Base-by-base conservation (phyloP, 2,797 vertebrate species). In the Malurus leucopterus region DNA sequence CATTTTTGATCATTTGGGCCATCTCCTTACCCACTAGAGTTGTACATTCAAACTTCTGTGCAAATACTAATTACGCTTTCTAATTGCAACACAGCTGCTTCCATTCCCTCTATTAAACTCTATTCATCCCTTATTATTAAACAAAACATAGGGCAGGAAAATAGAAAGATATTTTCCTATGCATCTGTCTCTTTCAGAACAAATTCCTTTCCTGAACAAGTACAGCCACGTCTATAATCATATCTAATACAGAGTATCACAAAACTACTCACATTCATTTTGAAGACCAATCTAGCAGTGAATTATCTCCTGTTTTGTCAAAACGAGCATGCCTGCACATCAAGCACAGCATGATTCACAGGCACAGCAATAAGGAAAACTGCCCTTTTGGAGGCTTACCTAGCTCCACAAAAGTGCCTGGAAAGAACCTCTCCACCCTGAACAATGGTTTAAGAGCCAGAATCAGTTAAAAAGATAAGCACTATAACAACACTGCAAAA, bases 71-170 rank as follows among this genome's bases (percentile, higher is more conserved):
- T 95, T 91, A 92, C 0, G 2, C 38, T 10, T 83, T 65, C 70
- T 91, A 93, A 93, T 72, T 95, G 53, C 63, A 91, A 72, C 51
- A 72, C 89, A 94, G 90, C 84, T 94, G 90, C 62, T 93, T 89
- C 82, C 63, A 91, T 87, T 90, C 72, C 59, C 14, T 89, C 80
- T 86, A 50, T 87, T 93, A 95, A 93, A 91, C 34, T 78, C 24
- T 72, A 81, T 90, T 91, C 49, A 80, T 69, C 36, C 29, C 70
- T 89, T 86, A 65, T 92, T 89, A 90, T 90, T 87, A 91, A 92
- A 84, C 67, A 90, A 90, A 93, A 89, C 80, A 46, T 58, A 81
- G 67, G 59, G 44, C 49, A 85, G 73, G 40, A 77, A 93, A 94
- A 84, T 15, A 80, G 34, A 84, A 86, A 47, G 78, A 32, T 36